Conservation (phyloP, 2,888 invertebrate genomes). For the Dioctria linearis region DNA sequence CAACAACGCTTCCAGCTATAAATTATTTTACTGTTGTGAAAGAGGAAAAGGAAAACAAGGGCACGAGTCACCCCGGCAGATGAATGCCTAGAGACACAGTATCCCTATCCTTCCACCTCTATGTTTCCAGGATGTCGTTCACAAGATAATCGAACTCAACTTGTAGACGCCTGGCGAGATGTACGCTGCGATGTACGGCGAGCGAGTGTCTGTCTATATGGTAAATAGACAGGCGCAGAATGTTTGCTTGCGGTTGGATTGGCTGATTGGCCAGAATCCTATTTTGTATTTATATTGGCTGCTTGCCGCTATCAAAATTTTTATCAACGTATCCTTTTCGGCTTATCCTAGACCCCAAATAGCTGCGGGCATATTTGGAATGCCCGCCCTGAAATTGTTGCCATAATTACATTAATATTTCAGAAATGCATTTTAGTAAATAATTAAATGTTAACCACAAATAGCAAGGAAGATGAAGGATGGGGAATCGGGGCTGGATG, state of each 20-base stretch:
- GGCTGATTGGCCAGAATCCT: constrained; percentile 14
- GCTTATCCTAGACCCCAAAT: constrained; percentile 44
- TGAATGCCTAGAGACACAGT: constrained; percentile 11
- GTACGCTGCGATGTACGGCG: neutral
- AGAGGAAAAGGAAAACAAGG: constrained; percentile 35
- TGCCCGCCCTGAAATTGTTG: constrained; percentile 47
- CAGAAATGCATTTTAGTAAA: constrained; percentile 63
- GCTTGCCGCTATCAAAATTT: constrained; percentile 31
- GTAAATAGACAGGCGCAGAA: neutral
- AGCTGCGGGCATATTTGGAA: constrained; percentile 49
- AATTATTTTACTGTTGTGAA: constrained; percentile 46
- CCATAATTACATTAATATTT: constrained; percentile 70
- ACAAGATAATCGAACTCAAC: constrained; percentile 32
- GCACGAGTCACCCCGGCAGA: constrained; percentile 25
- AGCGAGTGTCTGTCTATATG: neutral
- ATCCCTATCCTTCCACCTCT: constrained; percentile 13
- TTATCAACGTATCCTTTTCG: constrained; percentile 46
- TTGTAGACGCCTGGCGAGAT: neutral
- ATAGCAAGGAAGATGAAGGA: neutral
- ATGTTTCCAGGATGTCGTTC: neutral
- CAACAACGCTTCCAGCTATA: constrained; percentile 53
- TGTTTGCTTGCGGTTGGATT: neutral
- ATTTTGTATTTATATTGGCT: constrained; percentile 19
- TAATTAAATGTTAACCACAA: constrained; percentile 50
- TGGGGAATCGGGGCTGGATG: constrained; percentile 11